phyloP scores from a whole-genome alignment of 2,888 invertebrate genomes.

The Trachelus stipa region DNA sequence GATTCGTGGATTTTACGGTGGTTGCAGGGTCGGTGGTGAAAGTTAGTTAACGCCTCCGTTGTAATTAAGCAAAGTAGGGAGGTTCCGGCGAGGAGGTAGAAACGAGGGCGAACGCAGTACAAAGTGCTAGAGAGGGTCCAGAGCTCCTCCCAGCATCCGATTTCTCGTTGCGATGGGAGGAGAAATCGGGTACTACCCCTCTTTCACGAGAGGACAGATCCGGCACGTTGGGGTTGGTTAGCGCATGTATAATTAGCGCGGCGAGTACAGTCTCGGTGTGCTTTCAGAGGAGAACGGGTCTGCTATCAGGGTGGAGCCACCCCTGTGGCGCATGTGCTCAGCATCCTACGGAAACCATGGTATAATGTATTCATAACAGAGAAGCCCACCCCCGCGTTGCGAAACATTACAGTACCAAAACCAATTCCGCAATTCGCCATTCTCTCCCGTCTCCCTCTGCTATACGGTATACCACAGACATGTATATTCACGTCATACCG shows the following conservation, averaged over 20 bases:
- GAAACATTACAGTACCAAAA: neutral
- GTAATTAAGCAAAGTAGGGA: constrained; percentile 62
- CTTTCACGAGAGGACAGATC: constrained; percentile 33
- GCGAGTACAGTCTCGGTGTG: constrained; percentile 22
- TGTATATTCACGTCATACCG: neutral
- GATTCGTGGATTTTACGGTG: neutral
- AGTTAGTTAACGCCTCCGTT: constrained; percentile 63
- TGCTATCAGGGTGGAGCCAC: constrained; percentile 57
- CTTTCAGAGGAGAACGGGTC: constrained; percentile 19
- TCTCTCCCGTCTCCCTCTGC: neutral
- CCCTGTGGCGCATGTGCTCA: constrained; percentile 61
- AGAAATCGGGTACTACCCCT: neutral
- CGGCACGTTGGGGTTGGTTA: constrained; percentile 51
- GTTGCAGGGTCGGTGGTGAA: constrained; percentile 25
- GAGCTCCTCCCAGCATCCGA: constrained; percentile 52
- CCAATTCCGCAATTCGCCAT: constrained; percentile 12
- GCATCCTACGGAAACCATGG: constrained; percentile 55
- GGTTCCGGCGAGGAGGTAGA: constrained; percentile 35
- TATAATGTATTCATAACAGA: constrained; percentile 64
- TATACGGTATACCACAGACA: neutral
- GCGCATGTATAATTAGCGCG: constrained; percentile 64
- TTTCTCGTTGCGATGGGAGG: constrained; percentile 7
- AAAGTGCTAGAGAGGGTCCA: constrained; percentile 26
- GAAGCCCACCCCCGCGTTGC: constrained; percentile 27
- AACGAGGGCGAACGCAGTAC: constrained; percentile 29